A percentile compares a stretch with the other conserved stretches of the same genome.
Conservation (phyloP, 2,113 vertebrate species). For the Chroicocephalus ridibundus region DNA sequence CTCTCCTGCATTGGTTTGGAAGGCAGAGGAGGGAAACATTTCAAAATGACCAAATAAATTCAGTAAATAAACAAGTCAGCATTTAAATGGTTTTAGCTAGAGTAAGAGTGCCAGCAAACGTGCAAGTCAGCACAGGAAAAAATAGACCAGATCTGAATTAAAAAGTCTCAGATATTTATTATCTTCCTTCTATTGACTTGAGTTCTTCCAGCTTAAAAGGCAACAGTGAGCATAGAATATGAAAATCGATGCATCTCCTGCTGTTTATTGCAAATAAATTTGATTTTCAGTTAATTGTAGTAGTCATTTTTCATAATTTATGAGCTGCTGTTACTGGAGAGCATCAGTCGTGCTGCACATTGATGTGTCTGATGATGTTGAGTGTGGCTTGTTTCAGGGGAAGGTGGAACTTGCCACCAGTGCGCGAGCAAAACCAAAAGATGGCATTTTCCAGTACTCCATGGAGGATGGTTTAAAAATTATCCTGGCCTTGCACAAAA, state of each 20-base stretch:
- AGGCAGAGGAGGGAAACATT: constrained; percentile 45
- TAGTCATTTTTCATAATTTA: constrained; percentile 69
- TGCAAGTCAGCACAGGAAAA: constrained; percentile 45
- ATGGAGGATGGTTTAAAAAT: not conserved
- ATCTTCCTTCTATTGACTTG: constrained; percentile 48
- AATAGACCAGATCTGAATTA: constrained; percentile 57
- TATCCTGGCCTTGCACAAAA: not conserved
- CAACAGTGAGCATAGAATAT: constrained; percentile 39
- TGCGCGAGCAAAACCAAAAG: not conserved
- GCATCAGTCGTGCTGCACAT: not conserved
- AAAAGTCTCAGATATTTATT: constrained; percentile 61
- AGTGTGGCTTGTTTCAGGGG: not conserved
- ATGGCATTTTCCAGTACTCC: not conserved
- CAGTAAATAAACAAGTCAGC: constrained; percentile 51
- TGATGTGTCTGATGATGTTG: not conserved
- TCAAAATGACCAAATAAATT: constrained; percentile 51
- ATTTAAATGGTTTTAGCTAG: constrained; percentile 54
- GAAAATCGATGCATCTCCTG: constrained; percentile 69
- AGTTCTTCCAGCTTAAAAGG: constrained; percentile 65
- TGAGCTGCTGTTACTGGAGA: constrained; percentile 52
- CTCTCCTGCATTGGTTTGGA: constrained; percentile 1
- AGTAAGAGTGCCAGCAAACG: constrained; percentile 43
- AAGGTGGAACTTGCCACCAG: not conserved
- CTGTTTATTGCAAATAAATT: constrained; percentile 73
- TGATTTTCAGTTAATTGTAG: constrained; percentile 74